phyloP scores from a whole-genome alignment of 2,888 invertebrate species.

The Trachelus stipa region DNA sequence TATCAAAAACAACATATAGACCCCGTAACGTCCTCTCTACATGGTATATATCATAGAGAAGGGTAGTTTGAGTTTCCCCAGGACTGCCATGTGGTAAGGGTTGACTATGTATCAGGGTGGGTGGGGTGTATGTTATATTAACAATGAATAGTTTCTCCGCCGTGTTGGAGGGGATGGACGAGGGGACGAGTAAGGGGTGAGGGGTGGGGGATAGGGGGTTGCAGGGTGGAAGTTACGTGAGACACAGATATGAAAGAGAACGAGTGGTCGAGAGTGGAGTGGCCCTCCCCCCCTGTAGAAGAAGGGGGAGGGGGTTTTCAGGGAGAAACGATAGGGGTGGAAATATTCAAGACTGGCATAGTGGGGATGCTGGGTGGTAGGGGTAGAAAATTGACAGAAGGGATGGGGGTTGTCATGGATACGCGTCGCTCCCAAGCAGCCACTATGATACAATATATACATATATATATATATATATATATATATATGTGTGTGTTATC shows the following conservation, averaged over 20 bases:
- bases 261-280: constrained; percentile 25
- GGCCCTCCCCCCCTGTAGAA: background rate
- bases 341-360: background rate
- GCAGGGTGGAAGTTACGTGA: background rate
- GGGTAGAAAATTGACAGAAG: constrained; percentile 47
- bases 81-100: background rate
- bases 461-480: constrained; percentile 28
- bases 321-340: background rate
- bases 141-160: constrained; percentile 31
- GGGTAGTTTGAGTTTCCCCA: constrained; percentile 6
- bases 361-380: constrained; percentile 9
- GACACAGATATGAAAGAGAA: constrained; percentile 19
- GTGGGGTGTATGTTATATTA: constrained; percentile 15
- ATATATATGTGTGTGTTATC: constrained; percentile 10
- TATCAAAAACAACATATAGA: background rate
- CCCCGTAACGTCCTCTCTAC: background rate
- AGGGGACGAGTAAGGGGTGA: background rate
- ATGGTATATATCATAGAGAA: background rate
- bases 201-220: background rate
- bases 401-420: constrained; percentile 59
- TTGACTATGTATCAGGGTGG: background rate
- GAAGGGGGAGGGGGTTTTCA: constrained; percentile 11
- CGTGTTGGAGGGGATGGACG: constrained; percentile 10
- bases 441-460: constrained; percentile 44
- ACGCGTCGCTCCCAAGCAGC: constrained; percentile 52